Percentiles rank a stretch among this genome's conserved stretches.
These are phyloP conservation scores for Myotis davidii DNA, from an alignment of 2,113 vertebrate genomes.

Conservation along the genomic window DNA sequence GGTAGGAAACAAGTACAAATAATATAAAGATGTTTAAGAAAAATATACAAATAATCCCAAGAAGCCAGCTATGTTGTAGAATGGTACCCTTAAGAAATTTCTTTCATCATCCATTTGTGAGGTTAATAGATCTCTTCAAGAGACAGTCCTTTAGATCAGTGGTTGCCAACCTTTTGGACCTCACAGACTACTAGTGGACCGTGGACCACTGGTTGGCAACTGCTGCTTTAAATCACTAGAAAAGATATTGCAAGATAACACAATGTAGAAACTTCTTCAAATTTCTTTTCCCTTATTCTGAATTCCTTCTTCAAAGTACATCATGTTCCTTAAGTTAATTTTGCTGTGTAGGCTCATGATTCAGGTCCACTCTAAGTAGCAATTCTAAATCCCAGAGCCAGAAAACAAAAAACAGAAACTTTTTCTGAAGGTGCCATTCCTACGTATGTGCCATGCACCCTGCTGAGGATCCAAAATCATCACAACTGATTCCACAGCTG, in stretches of 20 bases:
- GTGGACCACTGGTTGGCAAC: too few relatives aligned
- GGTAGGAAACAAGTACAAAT: background rate
- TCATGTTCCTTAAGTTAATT: background rate
- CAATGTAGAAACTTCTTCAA: background rate
- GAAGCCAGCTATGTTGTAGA: conserved; percentile 1
- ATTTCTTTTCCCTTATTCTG: conserved; percentile 34
- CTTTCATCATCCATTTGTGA: background rate
- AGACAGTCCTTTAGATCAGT: background rate
- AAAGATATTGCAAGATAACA: background rate
- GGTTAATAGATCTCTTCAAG: background rate
- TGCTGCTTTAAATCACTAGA: background rate
- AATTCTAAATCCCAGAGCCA: conserved; percentile 46
- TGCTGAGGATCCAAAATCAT: background rate
- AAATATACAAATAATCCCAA: background rate
- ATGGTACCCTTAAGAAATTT: background rate
- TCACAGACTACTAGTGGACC: too few relatives aligned
- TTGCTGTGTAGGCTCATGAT: conserved; percentile 21
- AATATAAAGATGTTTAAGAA: background rate
- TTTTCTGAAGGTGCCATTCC: conserved; percentile 18
- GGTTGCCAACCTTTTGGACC: too few relatives aligned
- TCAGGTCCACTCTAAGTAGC: conserved; percentile 12
- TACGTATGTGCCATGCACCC: background rate
- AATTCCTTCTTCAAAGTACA: conserved; percentile 45
- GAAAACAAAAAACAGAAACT: background rate
- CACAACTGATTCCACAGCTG: background rate